Base-by-base conservation (phyloP, 2,888 invertebrate species). In the Branchellion lobata region DNA sequence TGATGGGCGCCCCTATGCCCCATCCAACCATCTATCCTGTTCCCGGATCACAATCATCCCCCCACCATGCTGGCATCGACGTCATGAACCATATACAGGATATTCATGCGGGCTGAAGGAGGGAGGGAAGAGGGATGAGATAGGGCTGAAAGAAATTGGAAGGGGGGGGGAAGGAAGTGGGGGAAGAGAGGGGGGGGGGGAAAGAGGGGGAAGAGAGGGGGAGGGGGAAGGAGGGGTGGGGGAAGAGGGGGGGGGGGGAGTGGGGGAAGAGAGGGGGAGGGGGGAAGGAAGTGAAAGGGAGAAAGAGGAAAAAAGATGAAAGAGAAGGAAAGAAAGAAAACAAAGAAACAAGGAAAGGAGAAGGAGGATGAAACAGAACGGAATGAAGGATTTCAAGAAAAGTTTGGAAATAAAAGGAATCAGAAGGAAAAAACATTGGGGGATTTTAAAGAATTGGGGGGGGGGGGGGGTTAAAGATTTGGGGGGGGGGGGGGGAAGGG, bases 11-110 rank as follows among this genome's bases (percentile, higher is more conserved):
- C 81, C 85, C 85, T 81, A 87, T 87, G 87, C 87, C 86, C 75
- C 88, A 87, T 81, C 84, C 84, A 78, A 87, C 87, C 74, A 86
- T 88, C 85, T 85, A 86, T 11, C 83, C 82, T 47, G 82, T 86
- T 82, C 83, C 84, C 79, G 84, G 85, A n/a, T 86, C 88, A 53
- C 88, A 88, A 83, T 87, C 87, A 78, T 88, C 88, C 24, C 88
- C 88, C n/a, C 84, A 87, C 78, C 86, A 86, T 80, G 85, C 86
- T 78, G 40, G 84, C 81, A 84, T 80, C 81, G 86, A 86, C 82
- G 80, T 78, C 36, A 86, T 86, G 86, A 86, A 85, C 31, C 86
- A 86, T 84, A 86, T 87, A 85, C 87, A 87, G 83, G 87, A 87
- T 83, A 87, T 87, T 80, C 87, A 87, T 81, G 87, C 87, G 40